phyloP scores from a whole-genome alignment of 2,113 vertebrate genomes.

The Etia nguti region DNA sequence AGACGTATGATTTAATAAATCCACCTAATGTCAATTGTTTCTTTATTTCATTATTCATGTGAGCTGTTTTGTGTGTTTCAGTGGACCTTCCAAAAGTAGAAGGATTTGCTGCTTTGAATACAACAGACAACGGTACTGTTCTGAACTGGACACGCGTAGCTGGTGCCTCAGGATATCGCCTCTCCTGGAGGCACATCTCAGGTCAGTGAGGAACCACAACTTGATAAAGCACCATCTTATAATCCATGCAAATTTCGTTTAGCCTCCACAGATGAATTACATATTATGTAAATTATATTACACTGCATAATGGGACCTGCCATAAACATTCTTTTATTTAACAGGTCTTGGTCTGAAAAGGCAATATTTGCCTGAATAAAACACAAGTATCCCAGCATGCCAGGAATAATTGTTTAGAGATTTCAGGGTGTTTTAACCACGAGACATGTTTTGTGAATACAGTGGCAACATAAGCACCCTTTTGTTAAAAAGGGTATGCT shows the following conservation, averaged over 20 bases:
- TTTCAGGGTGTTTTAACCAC: neutral
- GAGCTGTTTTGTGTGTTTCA: conserved; percentile 18
- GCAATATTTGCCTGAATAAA: neutral
- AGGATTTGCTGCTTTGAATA: conserved; percentile 67
- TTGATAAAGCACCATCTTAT: neutral
- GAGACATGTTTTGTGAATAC: neutral
- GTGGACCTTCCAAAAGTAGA: conserved; percentile 80
- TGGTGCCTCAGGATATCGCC: conserved; percentile 71
- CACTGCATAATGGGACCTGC: neutral
- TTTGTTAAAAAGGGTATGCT: neutral
- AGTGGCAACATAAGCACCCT: neutral
- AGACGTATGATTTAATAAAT: neutral
- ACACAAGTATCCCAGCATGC: neutral
- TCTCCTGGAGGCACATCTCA: conserved; percentile 81
- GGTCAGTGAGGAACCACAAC: conserved; percentile 54
- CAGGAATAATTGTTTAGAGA: neutral
- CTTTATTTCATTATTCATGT: neutral
- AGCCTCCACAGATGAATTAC: neutral
- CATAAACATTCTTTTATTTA: neutral
- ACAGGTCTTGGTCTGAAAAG: neutral
- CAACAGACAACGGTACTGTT: conserved; percentile 61
- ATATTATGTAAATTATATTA: neutral
- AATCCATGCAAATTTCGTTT: neutral
- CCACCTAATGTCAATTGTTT: neutral
- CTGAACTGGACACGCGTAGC: conserved; percentile 76